Base-by-base conservation (phyloP, 2,888 invertebrate species). In the Philaethria dido region DNA sequence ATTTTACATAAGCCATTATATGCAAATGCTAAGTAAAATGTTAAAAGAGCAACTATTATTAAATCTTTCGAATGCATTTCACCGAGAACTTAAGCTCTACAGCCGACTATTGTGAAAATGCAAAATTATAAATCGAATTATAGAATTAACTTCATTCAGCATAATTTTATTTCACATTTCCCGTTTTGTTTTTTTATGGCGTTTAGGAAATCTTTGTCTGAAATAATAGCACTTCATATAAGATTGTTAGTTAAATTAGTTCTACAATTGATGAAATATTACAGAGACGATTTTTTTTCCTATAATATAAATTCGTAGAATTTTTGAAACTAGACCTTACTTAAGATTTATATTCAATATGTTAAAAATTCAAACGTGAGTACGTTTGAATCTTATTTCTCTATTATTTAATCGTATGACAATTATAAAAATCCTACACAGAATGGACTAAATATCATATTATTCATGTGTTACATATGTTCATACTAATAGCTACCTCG, bases 1-100 rank as follows among this genome's bases (percentile, higher is more conserved):
- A 22, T 57, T 57, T 57, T 22, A 57, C 36, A 57, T 57, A 55
- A 39, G 14, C 55, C 36, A 55, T 54, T 36, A 54, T 55, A 55
- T 55, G 36, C 55, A 55, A 55, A 55, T 55, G 36, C 36, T 55
- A 55, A 55, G 55, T 39, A 55, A 55, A 55, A 39, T 55, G 55
- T 55, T 55, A 55, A 55, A 55, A 39, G 36, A 55, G 55, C 55
- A 55, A 55, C 18, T 39, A 55, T 55, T 55, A 55, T 55, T 39
- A 55, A 55, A 55, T 55, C 55, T 55, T 55, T 55, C 20, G 55
- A 57, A 57, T 42, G 55, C 55, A 57, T 57, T 57, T 57, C 39
- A 42, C 55, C 39, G 55, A 57, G 55, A 42, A 39, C 39, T 57
- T 57, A 39, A 42, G 36, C 55, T 55, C 36, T 55, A 20, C 55